A percentile compares a stretch with the other conserved stretches of the same genome.
phyloP scores from a whole-genome alignment of 2,888 invertebrate genomes.

The Aelia acuminata region DNA sequence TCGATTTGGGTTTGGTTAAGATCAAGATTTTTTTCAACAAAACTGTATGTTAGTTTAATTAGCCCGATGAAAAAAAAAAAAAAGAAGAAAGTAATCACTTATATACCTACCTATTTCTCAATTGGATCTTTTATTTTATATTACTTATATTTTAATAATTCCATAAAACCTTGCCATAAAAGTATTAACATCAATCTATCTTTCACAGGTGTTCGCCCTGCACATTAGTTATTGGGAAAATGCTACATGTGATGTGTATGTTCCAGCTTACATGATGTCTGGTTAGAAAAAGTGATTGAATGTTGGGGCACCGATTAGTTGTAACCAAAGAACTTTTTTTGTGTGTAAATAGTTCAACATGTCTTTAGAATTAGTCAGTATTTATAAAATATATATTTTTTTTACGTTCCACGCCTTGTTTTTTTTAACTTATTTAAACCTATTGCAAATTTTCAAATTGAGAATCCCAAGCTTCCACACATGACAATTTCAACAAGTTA shows the following conservation, averaged over 20 bases:
- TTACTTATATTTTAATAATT: too few relatives aligned
- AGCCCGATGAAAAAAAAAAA: too few relatives aligned
- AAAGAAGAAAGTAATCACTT: too few relatives aligned
- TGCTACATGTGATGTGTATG: neutral
- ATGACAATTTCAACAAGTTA: too few relatives aligned
- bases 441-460: neutral
- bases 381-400: constrained; percentile 34
- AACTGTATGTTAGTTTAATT: too few relatives aligned
- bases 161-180: too few relatives aligned
- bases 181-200: neutral
- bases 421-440: neutral
- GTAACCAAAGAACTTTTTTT: constrained; percentile 16
- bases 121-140: too few relatives aligned
- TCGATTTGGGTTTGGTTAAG: too few relatives aligned
- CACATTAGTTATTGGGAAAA: neutral
- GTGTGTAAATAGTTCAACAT: constrained; percentile 29
- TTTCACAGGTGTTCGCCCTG: constrained; percentile 7
- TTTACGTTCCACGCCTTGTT: neutral
- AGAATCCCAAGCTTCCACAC: neutral
- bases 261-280: neutral
- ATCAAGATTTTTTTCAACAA: too few relatives aligned
- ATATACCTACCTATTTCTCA: too few relatives aligned
- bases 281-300: neutral
- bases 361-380: neutral
- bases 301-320: neutral